Conservation (phyloP, 2,888 invertebrate genomes). For the Thalpophila matura region DNA sequence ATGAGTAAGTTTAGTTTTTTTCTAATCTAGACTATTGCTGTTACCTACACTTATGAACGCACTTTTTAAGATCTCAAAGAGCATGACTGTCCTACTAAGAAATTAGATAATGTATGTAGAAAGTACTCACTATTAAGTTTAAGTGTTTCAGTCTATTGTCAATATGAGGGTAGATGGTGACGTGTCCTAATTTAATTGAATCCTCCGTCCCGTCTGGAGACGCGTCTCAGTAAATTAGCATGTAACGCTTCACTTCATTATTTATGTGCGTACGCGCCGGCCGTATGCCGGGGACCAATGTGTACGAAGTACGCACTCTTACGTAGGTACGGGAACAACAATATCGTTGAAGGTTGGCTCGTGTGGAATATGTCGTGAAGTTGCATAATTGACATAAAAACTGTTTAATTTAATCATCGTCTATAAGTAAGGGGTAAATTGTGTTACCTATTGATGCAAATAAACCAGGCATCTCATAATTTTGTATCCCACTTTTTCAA, state of each 20-base stretch:
- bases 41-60: not conserved
- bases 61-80: not conserved
- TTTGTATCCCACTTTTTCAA: too few species aligned
- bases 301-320: not conserved
- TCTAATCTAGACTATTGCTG: not conserved
- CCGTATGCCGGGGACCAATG: not conserved
- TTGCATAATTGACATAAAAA: not conserved
- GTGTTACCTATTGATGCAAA: too few species aligned
- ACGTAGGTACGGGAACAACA: not conserved
- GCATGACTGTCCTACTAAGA: not conserved
- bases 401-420: too few species aligned
- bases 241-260: slow-evolving; percentile 5
- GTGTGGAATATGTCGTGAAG: too few species aligned
- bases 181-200: too few species aligned
- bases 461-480: too few species aligned
- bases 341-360: not conserved
- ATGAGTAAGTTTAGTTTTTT: not conserved
- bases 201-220: not conserved
- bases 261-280: slow-evolving; percentile 14
- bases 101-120: too few species aligned
- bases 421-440: too few species aligned
- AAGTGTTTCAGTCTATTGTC: too few species aligned
- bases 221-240: not conserved
- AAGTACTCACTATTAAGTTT: too few species aligned
- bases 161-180: too few species aligned